A percentile compares a stretch with the other conserved stretches of the same genome.
Evolutionary conservation across 2,888 invertebrate species (phyloP).

Genomic region (Lacanobia wlatinum): DNA sequence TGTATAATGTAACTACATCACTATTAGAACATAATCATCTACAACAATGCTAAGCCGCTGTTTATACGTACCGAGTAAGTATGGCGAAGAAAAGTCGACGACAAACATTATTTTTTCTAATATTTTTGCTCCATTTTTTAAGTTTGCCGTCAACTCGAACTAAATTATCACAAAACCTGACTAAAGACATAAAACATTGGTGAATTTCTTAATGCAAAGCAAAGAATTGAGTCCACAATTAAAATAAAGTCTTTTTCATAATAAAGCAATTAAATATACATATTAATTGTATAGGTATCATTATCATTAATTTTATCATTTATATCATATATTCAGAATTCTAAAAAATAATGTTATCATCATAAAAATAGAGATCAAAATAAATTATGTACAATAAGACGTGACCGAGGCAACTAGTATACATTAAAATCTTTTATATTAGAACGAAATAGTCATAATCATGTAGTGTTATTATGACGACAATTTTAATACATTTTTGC

Average conservation of each 20-base stretch:
- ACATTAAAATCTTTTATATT: constrained; percentile 17
- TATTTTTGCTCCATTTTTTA: constrained; percentile 38
- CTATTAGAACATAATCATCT: constrained; percentile 62
- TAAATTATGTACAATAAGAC: constrained; percentile 54
- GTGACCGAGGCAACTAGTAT: constrained; percentile 27
- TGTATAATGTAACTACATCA: constrained; percentile 58
- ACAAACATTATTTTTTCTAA: constrained; percentile 42
- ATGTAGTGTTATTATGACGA: constrained; percentile 17
- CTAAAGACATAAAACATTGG: constrained; percentile 39
- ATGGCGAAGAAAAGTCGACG: constrained; percentile 57
- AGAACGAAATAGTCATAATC: constrained; percentile 8
- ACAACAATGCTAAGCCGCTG: constrained; percentile 61
- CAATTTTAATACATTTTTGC: constrained; percentile 11
- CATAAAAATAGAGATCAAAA: constrained; percentile 59
- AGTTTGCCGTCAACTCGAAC: constrained; percentile 38
- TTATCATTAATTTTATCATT: constrained; percentile 25
- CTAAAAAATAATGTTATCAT: constrained; percentile 45
- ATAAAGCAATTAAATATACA: constrained; percentile 31
- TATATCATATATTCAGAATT: constrained; percentile 33
- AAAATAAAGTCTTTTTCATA: constrained; percentile 33
- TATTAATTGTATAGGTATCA: constrained; percentile 34
- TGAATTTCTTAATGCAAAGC: constrained; percentile 43
- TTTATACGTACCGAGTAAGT: constrained; percentile 56
- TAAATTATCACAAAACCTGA: constrained; percentile 59
- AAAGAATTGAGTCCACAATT: constrained; percentile 35